Evolutionary conservation across 1,140 invertebrate genomes (phyloP), one percentile per base, ranked within the genome.

Genomic region (Papilio aristodemus): DNA sequence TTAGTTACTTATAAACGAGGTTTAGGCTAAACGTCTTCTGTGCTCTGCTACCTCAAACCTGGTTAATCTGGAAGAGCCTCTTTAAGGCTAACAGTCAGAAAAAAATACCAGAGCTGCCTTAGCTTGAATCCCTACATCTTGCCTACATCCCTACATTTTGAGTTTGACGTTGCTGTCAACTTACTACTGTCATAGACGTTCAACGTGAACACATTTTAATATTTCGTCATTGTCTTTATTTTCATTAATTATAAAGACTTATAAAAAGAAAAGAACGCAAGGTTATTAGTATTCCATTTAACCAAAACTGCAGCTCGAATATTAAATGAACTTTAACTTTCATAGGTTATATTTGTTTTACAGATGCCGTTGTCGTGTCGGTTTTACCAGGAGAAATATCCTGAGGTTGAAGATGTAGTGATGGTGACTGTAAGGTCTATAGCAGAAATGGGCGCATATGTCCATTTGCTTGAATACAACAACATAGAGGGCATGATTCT

Each of bases 371-470:
- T 99, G 14, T 96, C 97, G 54, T 99, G 99, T 95, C 94, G 99
- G 83, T 99, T 98, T 95, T 99, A 99, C 87, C 95, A 97, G 80
- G 96, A 99, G 91, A 97, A 97, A 84, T 99, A 99, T 93, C 99
- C 99, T 0, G 98, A 99, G 89, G 95, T 99, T 37, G 99, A 99
- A 81, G 99, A 99, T 95, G 98, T 99, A 36, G 99, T 99, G 10
- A 99, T 99, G 98, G 99, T 99, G 4, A 99, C 99, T 89, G 99
- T 99, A 1, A 94, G 97, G 13, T 97, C 97, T 74, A 99, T 99
- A 79, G 98, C 98, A 38, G 98, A 99, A 93, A 99, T 99, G 98
- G 99, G 99, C 70, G 99, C 99, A 5, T 99, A 99, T 91, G 99
- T 99, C 4, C 96, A 99, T 89, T 92, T 99, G 59, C 92, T 99